Evolutionary conservation across 23 tunicate species (phyloP), one percentile per base, ranked within the genome.

Genomic region (Styela clava): DNA sequence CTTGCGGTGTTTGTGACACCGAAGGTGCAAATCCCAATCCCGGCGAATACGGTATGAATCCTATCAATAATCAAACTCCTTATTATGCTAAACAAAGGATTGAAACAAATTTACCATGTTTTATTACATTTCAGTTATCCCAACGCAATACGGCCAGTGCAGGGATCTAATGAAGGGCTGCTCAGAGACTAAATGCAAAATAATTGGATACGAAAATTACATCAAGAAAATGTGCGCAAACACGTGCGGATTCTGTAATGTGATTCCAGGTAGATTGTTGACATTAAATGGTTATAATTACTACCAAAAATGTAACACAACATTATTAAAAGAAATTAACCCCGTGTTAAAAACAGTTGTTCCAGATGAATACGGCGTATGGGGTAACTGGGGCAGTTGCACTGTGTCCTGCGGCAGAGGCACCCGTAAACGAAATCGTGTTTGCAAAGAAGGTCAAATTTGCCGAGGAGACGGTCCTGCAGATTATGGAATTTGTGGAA

Each of bases 351-450:
- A n/a, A n/a, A n/a, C n/a, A n/a, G n/a, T n/a, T 24, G 30, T 34
- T 34, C 18, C 52, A 72, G 78, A 76, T 44, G 30, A 76, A 5
- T 76, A 76, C 64, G 81, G 81, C 7, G 65, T 52, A 26, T 91
- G 97, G 97, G 78, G 79, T 24, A 56, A 69, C 16, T 91, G 97
- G 97, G 33, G 86, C 27, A 37, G 62, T 3, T 91, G 97, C 73
- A 81, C 87, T 3, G 68, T 78, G 1, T 35, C 97, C 62, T 91
- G 97, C 63, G 97, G 97, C 61, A 23, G 52, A 1, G 97, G 87
- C 1, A 78, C 35, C 34, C 74, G 82, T 24, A 22, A 74, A 25
- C 84, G 97, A 7, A 78, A 71, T 0, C 80, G 97, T n/a, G 26
- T 52, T 35, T 91, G 97, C 63, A 23, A 27, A 7, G 62, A 74